phyloP scores from a whole-genome alignment of 2,888 invertebrate genomes.

The Dione juno region DNA sequence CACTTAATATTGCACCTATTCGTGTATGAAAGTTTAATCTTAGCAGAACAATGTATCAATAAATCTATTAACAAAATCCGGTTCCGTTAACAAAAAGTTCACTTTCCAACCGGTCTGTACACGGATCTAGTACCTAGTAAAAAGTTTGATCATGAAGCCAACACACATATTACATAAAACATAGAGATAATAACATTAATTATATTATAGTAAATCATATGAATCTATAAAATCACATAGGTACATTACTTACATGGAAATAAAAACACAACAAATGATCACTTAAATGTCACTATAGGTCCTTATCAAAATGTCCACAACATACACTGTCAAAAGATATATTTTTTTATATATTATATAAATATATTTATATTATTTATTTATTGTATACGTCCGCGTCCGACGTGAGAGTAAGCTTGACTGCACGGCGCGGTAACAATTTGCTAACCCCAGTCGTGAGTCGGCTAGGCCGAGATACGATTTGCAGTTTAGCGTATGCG shows the following conservation, averaged over 20 bases:
- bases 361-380: constrained; percentile 22
- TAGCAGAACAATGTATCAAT: constrained; percentile 36
- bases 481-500: constrained; percentile 26
- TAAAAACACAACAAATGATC: constrained; percentile 8
- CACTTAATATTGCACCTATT: background rate
- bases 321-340: constrained; percentile 32
- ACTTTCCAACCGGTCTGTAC: constrained; percentile 76
- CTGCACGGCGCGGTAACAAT: constrained; percentile 53
- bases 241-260: constrained; percentile 27
- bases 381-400: constrained; percentile 59
- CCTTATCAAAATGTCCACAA: constrained; percentile 33
- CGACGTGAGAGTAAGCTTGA: constrained; percentile 63
- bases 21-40: constrained; percentile 33
- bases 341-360: constrained; percentile 3
- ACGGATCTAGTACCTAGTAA: constrained; percentile 41
- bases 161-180: background rate
- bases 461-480: constrained; percentile 30
- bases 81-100: constrained; percentile 70
- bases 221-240: background rate
- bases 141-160: constrained; percentile 4
- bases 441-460: constrained; percentile 34
- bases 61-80: constrained; percentile 63
- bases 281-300: constrained; percentile 37
- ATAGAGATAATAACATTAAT: constrained; percentile 3
- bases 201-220: background rate